These are phyloP conservation scores for Tretioscincus oriximinensis DNA, from an alignment of 2,113 vertebrate genomes.

Conservation along the genomic window DNA sequence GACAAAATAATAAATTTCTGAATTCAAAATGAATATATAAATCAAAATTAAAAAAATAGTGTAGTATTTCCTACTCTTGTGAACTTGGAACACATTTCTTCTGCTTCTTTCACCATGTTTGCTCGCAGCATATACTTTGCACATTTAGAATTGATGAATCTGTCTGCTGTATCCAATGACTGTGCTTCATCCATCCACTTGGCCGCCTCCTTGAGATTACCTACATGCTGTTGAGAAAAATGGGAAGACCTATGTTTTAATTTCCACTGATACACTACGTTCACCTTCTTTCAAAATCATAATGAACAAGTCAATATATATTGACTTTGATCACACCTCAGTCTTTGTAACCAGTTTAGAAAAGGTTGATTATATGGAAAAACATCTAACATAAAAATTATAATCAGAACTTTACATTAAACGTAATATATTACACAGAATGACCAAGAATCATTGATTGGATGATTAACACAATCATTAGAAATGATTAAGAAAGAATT, in stretches of 20 bases:
- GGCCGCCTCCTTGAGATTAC: slow-evolving; percentile 77
- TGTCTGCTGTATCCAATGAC: slow-evolving; percentile 78
- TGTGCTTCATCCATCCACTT: slow-evolving; percentile 84
- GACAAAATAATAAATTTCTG: background rate
- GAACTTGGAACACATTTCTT: slow-evolving; percentile 82
- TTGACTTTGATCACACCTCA: background rate
- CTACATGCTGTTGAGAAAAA: slow-evolving; percentile 72
- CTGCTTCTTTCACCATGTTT: slow-evolving; percentile 79
- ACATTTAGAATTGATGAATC: slow-evolving; percentile 81
- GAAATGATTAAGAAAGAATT: background rate
- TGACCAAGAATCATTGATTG: no score
- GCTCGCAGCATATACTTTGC: slow-evolving; percentile 80
- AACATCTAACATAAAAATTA: background rate
- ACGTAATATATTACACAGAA: background rate
- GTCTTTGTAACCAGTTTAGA: slow-evolving; percentile 9
- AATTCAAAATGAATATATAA: background rate
- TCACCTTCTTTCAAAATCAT: background rate
- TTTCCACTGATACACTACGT: background rate
- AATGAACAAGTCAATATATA: background rate
- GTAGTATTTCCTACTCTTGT: slow-evolving; percentile 69
- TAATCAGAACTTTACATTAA: background rate
- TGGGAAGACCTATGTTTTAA: slow-evolving; percentile 4
- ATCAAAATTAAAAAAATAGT: background rate
- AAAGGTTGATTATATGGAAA: background rate
- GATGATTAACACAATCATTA: no score